These are phyloP conservation scores for Melanerpes formicivorus DNA, from an alignment of 2,113 vertebrate species.

Conservation along the genomic window DNA sequence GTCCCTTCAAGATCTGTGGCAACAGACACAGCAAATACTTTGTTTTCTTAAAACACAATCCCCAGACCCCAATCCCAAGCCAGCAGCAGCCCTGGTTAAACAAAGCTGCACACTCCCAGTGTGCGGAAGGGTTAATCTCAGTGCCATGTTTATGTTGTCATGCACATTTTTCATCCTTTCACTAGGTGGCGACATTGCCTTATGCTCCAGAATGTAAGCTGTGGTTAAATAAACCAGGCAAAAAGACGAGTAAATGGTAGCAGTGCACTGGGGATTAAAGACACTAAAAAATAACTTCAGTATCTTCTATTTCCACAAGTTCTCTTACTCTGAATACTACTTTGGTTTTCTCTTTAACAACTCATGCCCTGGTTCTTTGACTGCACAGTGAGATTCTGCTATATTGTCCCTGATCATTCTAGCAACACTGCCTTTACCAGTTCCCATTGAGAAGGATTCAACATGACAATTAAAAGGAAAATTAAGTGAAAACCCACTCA, in stretches of 20 bases:
- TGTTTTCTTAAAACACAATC: background rate
- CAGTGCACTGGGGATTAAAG: background rate
- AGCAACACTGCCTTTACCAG: rapidly evolving
- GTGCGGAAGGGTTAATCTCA: background rate
- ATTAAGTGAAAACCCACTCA: background rate
- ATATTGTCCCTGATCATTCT: rapidly evolving
- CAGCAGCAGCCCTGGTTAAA: background rate
- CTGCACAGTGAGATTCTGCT: background rate
- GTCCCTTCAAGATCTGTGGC: background rate
- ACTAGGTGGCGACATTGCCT: constrained; percentile 67
- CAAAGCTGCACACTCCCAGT: background rate
- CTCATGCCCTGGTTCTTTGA: background rate
- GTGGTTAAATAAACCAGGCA: background rate
- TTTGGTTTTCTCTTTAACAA: background rate
- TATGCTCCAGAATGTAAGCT: background rate
- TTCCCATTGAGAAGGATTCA: background rate
- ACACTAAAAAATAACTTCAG: background rate
- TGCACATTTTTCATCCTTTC: background rate
- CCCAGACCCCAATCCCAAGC: background rate
- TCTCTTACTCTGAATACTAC: background rate
- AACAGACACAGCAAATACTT: background rate
- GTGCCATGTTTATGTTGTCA: background rate
- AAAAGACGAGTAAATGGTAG: background rate
- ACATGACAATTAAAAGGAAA: background rate
- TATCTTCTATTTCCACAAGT: background rate